phyloP scores from a whole-genome alignment of 2,113 vertebrate genomes.

The Macroglossus sobrinus region DNA sequence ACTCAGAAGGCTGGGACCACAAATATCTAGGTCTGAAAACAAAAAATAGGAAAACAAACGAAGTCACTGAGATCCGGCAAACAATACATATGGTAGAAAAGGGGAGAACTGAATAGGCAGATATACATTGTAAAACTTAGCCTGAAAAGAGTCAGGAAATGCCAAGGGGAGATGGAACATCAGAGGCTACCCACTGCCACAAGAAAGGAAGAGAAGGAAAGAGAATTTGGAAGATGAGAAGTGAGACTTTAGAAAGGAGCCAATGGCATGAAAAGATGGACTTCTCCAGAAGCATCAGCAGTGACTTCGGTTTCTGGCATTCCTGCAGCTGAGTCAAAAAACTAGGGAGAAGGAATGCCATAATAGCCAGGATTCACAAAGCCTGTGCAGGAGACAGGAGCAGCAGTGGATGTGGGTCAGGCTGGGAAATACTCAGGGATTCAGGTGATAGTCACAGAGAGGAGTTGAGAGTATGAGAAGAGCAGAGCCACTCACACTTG shows the following conservation, averaged over 20 bases:
- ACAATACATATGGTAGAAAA: neutral
- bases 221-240: neutral
- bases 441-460: neutral
- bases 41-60: neutral
- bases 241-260: neutral
- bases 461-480: neutral
- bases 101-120: neutral
- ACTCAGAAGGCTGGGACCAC: neutral
- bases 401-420: accelerated
- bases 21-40: neutral
- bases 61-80: neutral
- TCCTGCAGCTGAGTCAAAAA: neutral
- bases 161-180: neutral
- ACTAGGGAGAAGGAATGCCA: neutral
- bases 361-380: no score
- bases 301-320: neutral
- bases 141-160: neutral
- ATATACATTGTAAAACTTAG: neutral
- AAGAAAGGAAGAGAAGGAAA: neutral
- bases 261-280: accelerated
- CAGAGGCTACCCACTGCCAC: neutral
- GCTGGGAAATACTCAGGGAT: neutral
- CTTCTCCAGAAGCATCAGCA: neutral
- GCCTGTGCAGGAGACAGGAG: neutral
- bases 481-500: neutral